Conservation (phyloP, 2,113 vertebrate species). For the Polyodon spathula region DNA sequence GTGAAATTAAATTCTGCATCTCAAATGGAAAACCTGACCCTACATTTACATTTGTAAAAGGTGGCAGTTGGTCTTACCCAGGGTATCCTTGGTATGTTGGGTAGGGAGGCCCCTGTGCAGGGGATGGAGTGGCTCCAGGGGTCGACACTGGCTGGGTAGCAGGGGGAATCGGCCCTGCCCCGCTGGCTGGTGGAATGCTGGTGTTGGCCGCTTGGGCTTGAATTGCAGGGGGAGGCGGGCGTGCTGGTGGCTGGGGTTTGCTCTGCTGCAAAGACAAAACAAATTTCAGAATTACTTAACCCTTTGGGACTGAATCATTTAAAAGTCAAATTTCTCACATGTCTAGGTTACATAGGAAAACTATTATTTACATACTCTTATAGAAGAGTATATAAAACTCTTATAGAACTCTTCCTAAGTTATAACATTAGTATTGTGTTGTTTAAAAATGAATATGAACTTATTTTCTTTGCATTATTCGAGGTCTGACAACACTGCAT, state of each 20-base stretch:
- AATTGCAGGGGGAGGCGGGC: conserved; percentile 80
- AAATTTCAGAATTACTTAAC: no score
- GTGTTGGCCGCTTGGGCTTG: conserved; percentile 47
- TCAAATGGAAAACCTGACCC: neutral
- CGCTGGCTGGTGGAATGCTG: conserved; percentile 15
- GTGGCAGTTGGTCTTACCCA: conserved; percentile 57
- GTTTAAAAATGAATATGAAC: no score
- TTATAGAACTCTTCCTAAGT: no score
- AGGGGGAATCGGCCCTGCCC: conserved; percentile 22
- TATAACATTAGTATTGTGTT: no score
- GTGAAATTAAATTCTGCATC: neutral
- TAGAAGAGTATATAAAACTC: no score
- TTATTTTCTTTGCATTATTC: no score
- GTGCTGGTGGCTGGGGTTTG: conserved; percentile 78
- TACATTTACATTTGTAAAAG: neutral
- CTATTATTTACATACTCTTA: no score
- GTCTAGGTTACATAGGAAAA: no score
- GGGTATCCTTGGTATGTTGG: conserved; percentile 82
- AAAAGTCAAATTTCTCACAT: no score
- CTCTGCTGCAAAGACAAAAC: conserved; percentile 33
- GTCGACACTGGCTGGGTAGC: conserved; percentile 46
- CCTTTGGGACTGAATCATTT: no score
- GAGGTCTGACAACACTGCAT: no score
- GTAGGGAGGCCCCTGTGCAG: conserved; percentile 58
- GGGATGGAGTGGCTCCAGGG: conserved; percentile 37